Percentiles rank a stretch among this genome's conserved stretches.
These are phyloP conservation scores for Drosophila parvula DNA, from an alignment of 1,140 invertebrate genomes.

Conservation along the genomic window DNA sequence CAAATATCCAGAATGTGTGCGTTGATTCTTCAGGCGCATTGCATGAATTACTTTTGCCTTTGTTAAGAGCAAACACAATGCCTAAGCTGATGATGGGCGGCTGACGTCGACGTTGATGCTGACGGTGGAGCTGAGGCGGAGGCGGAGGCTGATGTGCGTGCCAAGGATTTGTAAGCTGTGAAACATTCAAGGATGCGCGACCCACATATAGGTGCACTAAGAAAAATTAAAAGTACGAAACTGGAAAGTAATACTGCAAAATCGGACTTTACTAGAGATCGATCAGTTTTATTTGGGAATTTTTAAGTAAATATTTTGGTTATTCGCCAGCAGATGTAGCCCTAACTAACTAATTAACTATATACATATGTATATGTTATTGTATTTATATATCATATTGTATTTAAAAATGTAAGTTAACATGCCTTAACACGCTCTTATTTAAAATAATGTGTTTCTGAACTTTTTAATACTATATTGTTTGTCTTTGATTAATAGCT, in stretches of 20 bases:
- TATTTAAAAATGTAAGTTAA: too few relatives aligned
- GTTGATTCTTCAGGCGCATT: slow-evolving; percentile 68
- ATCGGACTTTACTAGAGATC: too few relatives aligned
- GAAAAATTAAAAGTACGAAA: not conserved
- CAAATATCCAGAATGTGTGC: slow-evolving; percentile 69
- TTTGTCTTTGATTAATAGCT: too few relatives aligned
- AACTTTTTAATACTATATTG: too few relatives aligned
- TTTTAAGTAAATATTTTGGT: too few relatives aligned
- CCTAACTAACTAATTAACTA: too few relatives aligned
- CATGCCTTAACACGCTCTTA: too few relatives aligned
- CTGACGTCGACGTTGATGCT: slow-evolving; percentile 22
- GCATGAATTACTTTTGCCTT: slow-evolving; percentile 74
- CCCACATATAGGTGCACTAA: slow-evolving; percentile 43
- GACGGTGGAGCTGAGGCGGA: not conserved
- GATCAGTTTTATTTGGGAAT: too few relatives aligned
- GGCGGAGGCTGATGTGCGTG: slow-evolving; percentile 51
- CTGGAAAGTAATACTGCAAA: not conserved
- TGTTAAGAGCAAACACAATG: slow-evolving; percentile 71
- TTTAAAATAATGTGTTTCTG: too few relatives aligned
- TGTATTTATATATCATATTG: too few relatives aligned
- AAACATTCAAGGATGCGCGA: slow-evolving; percentile 60
- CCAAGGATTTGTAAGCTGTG: slow-evolving; percentile 63
- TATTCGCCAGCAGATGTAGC: too few relatives aligned
- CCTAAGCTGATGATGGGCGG: slow-evolving; percentile 46
- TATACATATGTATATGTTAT: too few relatives aligned